These are phyloP conservation scores for Porites lobata DNA, from an alignment of 92 coral and sea anemone species.

Conservation along the genomic window DNA sequence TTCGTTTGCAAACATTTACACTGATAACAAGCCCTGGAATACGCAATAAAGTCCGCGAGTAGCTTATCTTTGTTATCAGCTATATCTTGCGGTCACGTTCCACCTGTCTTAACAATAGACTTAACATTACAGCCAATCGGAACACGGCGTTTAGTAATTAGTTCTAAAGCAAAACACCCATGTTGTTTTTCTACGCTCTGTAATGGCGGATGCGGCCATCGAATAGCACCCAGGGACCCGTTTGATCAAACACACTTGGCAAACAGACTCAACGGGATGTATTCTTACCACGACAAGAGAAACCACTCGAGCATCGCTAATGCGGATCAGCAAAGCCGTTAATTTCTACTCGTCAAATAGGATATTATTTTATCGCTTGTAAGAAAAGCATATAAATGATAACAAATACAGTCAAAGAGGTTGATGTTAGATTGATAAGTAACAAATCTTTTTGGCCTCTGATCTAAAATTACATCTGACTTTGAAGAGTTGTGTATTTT, in stretches of 20 bases:
- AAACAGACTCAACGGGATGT: constrained; percentile 45
- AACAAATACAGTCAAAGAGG: constrained; percentile 71
- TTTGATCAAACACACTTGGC: constrained; percentile 40
- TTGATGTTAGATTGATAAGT: constrained; percentile 64
- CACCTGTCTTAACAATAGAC: constrained; percentile 85
- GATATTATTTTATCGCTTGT: constrained; percentile 72
- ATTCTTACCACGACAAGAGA: constrained; percentile 22
- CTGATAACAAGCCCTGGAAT: constrained; percentile 66
- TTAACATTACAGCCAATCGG: constrained; percentile 68
- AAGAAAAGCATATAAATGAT: constrained; percentile 62
- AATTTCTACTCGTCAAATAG: constrained; percentile 69
- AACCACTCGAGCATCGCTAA: constrained; percentile 34
- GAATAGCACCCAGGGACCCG: constrained; percentile 10
- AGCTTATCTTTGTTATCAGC: constrained; percentile 72
- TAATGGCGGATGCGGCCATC: constrained; percentile 53
- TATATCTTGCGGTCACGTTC: constrained; percentile 85
- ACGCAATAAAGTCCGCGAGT: constrained; percentile 70
- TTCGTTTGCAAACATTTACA: constrained; percentile 79
- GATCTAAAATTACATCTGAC: constrained; percentile 35
- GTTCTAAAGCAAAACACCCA: constrained; percentile 61
- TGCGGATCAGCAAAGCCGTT: constrained; percentile 60
- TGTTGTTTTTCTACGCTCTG: constrained; percentile 57
- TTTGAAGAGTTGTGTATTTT: constrained; percentile 13
- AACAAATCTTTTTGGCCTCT: constrained; percentile 40
- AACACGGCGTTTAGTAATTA: constrained; percentile 61